Percentiles rank a stretch among this genome's conserved stretches.
Conservation (phyloP, 53 echinoderm and acorn worm species). For the Henricia sp. region DNA sequence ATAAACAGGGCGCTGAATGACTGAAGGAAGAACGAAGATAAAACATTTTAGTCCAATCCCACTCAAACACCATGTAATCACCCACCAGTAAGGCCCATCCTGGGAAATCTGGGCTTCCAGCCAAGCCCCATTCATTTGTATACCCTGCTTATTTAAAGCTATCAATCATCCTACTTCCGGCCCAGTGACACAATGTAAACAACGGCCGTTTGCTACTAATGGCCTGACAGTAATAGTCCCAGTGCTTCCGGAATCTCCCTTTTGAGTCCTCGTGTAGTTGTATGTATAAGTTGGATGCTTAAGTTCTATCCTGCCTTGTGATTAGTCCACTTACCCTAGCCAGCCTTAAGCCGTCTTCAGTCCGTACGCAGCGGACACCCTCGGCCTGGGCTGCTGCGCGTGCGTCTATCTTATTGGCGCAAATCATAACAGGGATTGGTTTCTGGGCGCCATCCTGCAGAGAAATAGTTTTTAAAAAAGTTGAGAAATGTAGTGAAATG, state of each 20-base stretch:
- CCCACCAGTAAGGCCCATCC: too few relatives aligned
- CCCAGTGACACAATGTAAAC: too few relatives aligned
- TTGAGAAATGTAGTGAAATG: too few relatives aligned
- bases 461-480: background rate
- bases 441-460: slow-evolving; percentile 91
- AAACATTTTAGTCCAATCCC: background rate
- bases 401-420: slow-evolving; percentile 90
- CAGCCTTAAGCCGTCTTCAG: slow-evolving; percentile 87
- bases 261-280: too few relatives aligned
- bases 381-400: slow-evolving; percentile 84
- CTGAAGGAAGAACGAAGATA: slow-evolving; percentile 43
- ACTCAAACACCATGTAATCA: too few relatives aligned
- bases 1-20: slow-evolving; percentile 93
- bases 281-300: background rate
- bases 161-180: too few relatives aligned
- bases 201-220: too few relatives aligned
- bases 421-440: slow-evolving; percentile 90
- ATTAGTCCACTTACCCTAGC: slow-evolving; percentile 75
- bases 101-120: too few relatives aligned
- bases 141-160: too few relatives aligned
- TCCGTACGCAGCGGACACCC: slow-evolving; percentile 85
- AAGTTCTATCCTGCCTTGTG: background rate
- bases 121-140: too few relatives aligned
- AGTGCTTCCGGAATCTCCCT: too few relatives aligned
- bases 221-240: too few relatives aligned